These are phyloP conservation scores for Megaleporinus macrocephalus DNA, from an alignment of 2,113 vertebrate species.

Conservation along the genomic window DNA sequence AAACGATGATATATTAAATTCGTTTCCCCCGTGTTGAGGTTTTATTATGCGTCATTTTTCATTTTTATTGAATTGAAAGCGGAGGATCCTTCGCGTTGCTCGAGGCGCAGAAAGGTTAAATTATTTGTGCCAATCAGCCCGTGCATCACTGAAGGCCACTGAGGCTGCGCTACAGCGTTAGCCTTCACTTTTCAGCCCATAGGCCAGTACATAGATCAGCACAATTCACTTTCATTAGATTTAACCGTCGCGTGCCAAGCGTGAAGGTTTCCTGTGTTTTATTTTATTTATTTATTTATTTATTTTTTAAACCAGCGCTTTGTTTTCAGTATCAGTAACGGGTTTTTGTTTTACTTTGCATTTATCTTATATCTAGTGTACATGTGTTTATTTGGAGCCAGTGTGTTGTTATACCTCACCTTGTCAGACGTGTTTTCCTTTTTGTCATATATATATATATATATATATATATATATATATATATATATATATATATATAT, in stretches of 20 bases:
- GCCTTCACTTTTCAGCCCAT: slow-evolving; percentile 44
- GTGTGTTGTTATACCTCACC: too few relatives aligned
- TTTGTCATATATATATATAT: too few relatives aligned
- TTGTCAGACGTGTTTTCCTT: too few relatives aligned
- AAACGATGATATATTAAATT: slow-evolving; percentile 85
- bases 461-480: too few relatives aligned
- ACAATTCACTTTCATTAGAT: slow-evolving; percentile 51
- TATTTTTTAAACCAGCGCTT: not conserved
- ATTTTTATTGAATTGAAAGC: slow-evolving; percentile 83
- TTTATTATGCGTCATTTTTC: slow-evolving; percentile 83
- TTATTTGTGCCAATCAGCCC: slow-evolving; percentile 77
- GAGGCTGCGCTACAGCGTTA: slow-evolving; percentile 41
- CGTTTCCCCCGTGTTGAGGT: slow-evolving; percentile 78
- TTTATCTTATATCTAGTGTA: too few relatives aligned
- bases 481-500: too few relatives aligned
- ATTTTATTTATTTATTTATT: too few relatives aligned
- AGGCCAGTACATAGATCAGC: slow-evolving; percentile 53
- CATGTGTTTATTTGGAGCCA: too few relatives aligned
- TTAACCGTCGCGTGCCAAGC: slow-evolving; percentile 38
- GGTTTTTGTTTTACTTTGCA: not conserved
- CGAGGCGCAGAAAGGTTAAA: slow-evolving; percentile 75
- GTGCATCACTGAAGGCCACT: slow-evolving; percentile 55
- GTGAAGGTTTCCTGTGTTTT: slow-evolving; percentile 33
- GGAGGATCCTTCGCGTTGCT: slow-evolving; percentile 68
- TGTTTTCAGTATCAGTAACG: not conserved